Conservation (phyloP, 2,113 vertebrate species). For the Ictalurus furcatus region DNA sequence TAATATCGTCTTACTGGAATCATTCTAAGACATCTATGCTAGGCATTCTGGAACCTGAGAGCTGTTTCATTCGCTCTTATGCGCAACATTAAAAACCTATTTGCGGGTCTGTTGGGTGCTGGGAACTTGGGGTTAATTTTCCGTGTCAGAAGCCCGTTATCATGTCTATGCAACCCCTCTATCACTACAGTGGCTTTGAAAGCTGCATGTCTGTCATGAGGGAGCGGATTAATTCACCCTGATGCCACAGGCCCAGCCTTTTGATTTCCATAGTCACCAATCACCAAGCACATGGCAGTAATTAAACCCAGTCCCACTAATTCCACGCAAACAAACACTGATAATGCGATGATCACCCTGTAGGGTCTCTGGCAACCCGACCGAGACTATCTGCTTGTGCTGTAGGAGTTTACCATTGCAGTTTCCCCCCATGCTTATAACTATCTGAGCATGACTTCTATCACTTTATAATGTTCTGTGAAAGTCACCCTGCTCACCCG, state of each 20-base stretch:
- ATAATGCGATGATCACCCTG: constrained; percentile 44
- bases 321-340: constrained; percentile 59
- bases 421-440: constrained; percentile 9
- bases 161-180: constrained; percentile 39
- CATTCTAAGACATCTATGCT: constrained; percentile 43
- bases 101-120: constrained; percentile 37
- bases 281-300: constrained; percentile 53
- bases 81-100: constrained; percentile 54
- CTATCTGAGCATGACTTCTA: constrained; percentile 24
- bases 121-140: constrained; percentile 48
- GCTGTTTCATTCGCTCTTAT: constrained; percentile 36
- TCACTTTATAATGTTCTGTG: constrained; percentile 25
- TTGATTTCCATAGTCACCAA: constrained; percentile 60
- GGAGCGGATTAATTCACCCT: constrained; percentile 55
- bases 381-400: neutral
- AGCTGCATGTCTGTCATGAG: constrained; percentile 42
- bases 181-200: constrained; percentile 51
- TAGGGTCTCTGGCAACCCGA: constrained; percentile 41
- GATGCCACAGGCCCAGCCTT: constrained; percentile 52
- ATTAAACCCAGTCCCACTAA: constrained; percentile 58
- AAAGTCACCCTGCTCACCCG: constrained; percentile 38
- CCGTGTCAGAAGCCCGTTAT: constrained; percentile 50
- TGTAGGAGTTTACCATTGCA: constrained; percentile 2
- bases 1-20: constrained; percentile 41
- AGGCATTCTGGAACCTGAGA: constrained; percentile 41